Evolutionary conservation across 2,888 invertebrate species (phyloP), one percentile per base, ranked within the genome.

Genomic region (Margaritifera margaritifera): DNA sequence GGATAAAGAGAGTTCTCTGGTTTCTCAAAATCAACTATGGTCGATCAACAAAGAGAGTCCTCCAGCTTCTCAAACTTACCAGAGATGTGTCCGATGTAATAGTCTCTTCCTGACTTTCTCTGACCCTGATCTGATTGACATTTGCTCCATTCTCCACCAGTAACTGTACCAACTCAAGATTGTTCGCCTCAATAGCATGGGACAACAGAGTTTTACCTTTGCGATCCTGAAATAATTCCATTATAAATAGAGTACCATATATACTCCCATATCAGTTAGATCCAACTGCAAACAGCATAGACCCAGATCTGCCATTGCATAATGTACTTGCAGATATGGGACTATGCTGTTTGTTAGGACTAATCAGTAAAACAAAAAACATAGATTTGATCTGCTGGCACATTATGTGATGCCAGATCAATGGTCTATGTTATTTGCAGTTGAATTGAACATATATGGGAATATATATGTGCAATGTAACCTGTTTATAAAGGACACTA

Each of bases 131-230:
- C 62, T 79, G 74, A 58, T 77, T 74, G 24, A 84, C 75, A 25
- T 77, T 71, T 27, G 80, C 81, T 19, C 81, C 84, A 55, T 76
- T 71, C 15, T 79, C 75, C 19, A 86, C 72, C 60, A 86, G 70
- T 56, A 84, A 61, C 42, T 78, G 75, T 5, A 83, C 82, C 52
- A 86, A 61, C 19, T 82, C 82, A 57, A 76, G 72, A 72, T 84
- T 84, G 69, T 83, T 81, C 24, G 79, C 76, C 51, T 84, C 84
- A 53, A 86, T 79, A 22, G 84, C 84, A 67, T 82, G 81, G 56
- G 82, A 80, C 42, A 86, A 68, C 25, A 85, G 73, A 0, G 84
- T 84, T 70, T 80, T 82, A n/a, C 85, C 86, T 22, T 77, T 65
- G 24, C 71, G 72, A 66, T 84, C 83, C 86, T 85, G 69, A 1